Evolutionary conservation across 2,113 vertebrate genomes (phyloP).

Genomic region (Paralichthys olivaceus): DNA sequence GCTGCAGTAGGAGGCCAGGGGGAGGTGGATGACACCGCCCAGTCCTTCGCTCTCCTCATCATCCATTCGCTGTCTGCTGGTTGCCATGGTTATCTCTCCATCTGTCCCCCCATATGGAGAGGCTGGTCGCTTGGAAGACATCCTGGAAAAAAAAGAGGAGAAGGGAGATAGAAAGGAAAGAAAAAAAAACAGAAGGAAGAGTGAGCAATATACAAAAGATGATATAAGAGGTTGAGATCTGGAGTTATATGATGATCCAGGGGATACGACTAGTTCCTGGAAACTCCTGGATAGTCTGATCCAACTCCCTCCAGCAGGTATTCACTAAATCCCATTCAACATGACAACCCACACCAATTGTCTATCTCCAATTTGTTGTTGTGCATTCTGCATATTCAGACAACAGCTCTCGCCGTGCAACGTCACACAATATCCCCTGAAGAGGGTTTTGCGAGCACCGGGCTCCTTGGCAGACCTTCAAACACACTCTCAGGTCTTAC

Average conservation of each 20-base stretch:
- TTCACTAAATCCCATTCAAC: constrained; percentile 11
- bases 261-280: background rate
- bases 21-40: constrained; percentile 95
- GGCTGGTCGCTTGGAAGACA: constrained; percentile 99
- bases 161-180: constrained; percentile 79
- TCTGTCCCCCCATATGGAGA: constrained; percentile 99
- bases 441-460: constrained; percentile 22
- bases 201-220: constrained; percentile 69
- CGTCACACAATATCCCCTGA: constrained; percentile 41
- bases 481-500: constrained; percentile 62
- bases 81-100: constrained; percentile 99
- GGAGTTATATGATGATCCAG: constrained; percentile 14
- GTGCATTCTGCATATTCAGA: background rate
- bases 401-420: constrained; percentile 12
- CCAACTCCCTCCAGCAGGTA: constrained; percentile 16
- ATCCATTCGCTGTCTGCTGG: constrained; percentile 99
- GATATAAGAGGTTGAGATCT: constrained; percentile 49
- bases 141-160: constrained; percentile 95
- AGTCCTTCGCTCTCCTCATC: constrained; percentile 96
- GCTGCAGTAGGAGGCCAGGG: constrained; percentile 96
- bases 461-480: constrained; percentile 67
- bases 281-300: constrained; percentile 2
- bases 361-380: background rate
- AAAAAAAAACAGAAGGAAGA: constrained; percentile 49
- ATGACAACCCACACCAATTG: constrained; percentile 18